Conservation (phyloP, 1,140 invertebrate genomes). For the Orchesella cincta region DNA sequence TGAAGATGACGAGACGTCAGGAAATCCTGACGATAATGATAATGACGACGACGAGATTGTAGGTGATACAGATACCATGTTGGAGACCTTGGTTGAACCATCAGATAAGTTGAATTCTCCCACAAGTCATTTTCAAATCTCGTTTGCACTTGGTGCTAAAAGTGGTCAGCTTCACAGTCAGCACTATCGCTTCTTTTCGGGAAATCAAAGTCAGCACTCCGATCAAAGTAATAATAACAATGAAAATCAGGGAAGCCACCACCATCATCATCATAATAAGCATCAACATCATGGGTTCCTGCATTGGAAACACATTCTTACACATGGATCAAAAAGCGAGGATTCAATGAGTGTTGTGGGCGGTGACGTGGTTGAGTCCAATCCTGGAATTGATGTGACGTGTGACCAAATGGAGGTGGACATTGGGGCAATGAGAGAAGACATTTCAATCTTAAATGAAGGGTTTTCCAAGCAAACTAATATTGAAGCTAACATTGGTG, state of each 20-base stretch:
- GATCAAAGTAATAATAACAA: background rate
- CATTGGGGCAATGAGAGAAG: background rate
- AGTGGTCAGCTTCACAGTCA: too few species aligned
- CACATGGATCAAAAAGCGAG: background rate
- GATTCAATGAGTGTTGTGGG: conserved; percentile 24
- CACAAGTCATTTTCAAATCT: background rate
- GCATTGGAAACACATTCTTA: background rate
- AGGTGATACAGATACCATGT: too few species aligned
- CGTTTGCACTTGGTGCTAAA: too few species aligned
- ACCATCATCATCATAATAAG: conserved; percentile 34
- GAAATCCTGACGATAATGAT: background rate
- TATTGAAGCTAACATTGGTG: too few species aligned
- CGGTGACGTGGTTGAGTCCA: conserved; percentile 16
- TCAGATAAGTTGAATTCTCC: background rate
- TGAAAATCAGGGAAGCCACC: background rate
- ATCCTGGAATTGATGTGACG: background rate
- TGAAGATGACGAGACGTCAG: background rate
- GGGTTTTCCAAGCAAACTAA: too few species aligned
- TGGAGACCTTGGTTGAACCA: background rate
- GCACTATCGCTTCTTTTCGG: background rate
- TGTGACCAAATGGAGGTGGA: background rate
- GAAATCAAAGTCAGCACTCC: background rate
- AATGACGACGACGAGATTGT: background rate
- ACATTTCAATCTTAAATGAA: too few species aligned
- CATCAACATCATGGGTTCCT: conserved; percentile 24